Evolutionary conservation across 1,140 invertebrate species (phyloP), one percentile per base, ranked within the genome.

Genomic region (Propsilocerus akamusi): DNA sequence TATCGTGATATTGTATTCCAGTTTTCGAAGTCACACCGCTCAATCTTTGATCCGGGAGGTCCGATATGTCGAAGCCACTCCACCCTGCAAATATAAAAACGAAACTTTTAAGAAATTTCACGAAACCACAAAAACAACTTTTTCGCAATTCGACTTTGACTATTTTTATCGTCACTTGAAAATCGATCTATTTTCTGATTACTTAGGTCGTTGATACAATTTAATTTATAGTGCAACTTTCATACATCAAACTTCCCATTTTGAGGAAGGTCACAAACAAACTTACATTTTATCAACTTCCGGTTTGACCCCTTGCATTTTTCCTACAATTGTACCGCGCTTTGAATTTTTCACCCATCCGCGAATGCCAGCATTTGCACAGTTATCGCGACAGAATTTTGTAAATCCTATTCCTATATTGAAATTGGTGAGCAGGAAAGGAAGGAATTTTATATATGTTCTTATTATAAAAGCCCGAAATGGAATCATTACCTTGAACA

Each of bases 331-430:
- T 7, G 87, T 87, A 24, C 87, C 87, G 53, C 73, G 75, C 63
- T 82, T 86, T n/a, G 78, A 80, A 59, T 90, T 89, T 63, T 91
- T 91, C 49, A 92, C 81, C 88, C 88, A 93, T n/a, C 89, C 89
- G 25, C 74, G 75, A 12, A 92, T 72, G 28, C 76, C 76, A 12
- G 86, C 65, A 54, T 80, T 71, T 51, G 75, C 73, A 25, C 77
- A 78, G 50, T 83, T 69, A 57, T 90, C 86, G 56, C 83, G 79
- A 56, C 83, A 83, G 60, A 86, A 89, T 68, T 91, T 91, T 11
- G 86, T 86, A 61, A 90, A 89, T 62, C 81, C 86, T 57, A 81
- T 77, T 52, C 86, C 87, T 91, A 66, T 3, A 67, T 66, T 58
- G 46, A 56, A 46, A 25, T 50, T 50, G 41, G 30, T 48, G 24